These are phyloP conservation scores for Gobiocypris rarus DNA, from an alignment of 2,113 vertebrate species.

Conservation along the genomic window DNA sequence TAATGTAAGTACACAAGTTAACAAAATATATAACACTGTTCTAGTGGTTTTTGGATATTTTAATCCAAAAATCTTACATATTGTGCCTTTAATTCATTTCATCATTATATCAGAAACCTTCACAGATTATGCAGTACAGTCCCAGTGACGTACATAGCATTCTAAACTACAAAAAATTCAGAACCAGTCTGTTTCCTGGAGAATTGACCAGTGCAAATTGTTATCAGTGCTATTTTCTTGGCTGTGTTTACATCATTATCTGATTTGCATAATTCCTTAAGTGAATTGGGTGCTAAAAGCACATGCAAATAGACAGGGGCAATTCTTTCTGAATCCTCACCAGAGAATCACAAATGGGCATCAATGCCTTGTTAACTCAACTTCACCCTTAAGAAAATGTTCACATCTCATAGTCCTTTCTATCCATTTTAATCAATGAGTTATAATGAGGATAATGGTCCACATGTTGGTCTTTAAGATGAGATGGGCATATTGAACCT, in stretches of 20 bases:
- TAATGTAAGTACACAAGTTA: too few species aligned
- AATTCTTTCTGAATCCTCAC: not conserved
- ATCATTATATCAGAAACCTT: too few species aligned
- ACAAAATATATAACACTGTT: too few species aligned
- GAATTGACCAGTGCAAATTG: not conserved
- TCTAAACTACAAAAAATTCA: not conserved
- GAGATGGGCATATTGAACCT: not conserved
- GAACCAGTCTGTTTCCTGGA: not conserved
- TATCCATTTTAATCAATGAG: not conserved
- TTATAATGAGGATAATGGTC: conserved; percentile 15
- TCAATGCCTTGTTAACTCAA: not conserved
- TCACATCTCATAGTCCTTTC: not conserved
- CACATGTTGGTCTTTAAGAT: not conserved
- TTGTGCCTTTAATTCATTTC: not conserved
- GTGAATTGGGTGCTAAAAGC: not conserved
- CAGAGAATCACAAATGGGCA: not conserved
- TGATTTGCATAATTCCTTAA: conserved; percentile 28
- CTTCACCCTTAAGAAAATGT: not conserved
- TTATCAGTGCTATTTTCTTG: not conserved
- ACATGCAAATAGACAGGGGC: not conserved
- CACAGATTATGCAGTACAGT: too few species aligned
- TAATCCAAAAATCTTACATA: too few species aligned
- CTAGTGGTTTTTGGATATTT: too few species aligned
- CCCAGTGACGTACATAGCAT: too few species aligned
- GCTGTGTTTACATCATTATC: conserved; percentile 4